Base-by-base conservation (phyloP, 2,113 vertebrate genomes). In the Anguilla japonica region DNA sequence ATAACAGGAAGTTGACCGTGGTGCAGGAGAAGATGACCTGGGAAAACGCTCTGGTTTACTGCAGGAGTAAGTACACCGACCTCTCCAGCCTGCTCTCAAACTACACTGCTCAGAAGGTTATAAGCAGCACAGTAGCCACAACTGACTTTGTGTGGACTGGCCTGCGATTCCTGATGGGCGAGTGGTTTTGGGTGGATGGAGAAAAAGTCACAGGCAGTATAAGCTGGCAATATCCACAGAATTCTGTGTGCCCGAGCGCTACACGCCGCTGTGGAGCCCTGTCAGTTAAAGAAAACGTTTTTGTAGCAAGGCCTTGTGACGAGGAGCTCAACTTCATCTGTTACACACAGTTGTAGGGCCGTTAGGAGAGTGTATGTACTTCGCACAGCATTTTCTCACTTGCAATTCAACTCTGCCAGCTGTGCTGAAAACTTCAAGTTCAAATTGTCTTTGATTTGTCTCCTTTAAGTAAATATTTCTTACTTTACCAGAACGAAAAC, bases 241-340 rank as follows among this genome's bases (percentile, higher is more conserved):
- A 18, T 7, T 14, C 34, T 40, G 40, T 41, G 16, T 80, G 79
- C 40, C 79, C 79, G 34, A 3, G 39, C 39, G 18, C 3, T 9
- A 41, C 79, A 40, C 29, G 41, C 39, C 79, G 79, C 14, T 80
- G 79, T 41, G 79, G 79, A 41, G 79, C 79, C 39, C 79, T 80
- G 14, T 41, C 34, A 3, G 14, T 80, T 15, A 41, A 8, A 41
- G 39, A 41, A 2, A 41, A 11, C 2, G 40, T 22, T 41, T 80
- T 39, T 39, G 79, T 41, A 80, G 15, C 34, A 39, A 80, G 18
- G 8, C 5, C 79, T 39, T 80, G 79, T 22, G 79, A 80, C 7
- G 79, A 80, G 39, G 29, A 29, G 79, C 79, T 80, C 79, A 80
- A 41, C 18, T 80, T 80, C 39, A 40, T 80, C 79, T 80, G 79